These are phyloP conservation scores for Brachymystax lenok DNA, from an alignment of 2,797 vertebrate species.

Conservation along the genomic window DNA sequence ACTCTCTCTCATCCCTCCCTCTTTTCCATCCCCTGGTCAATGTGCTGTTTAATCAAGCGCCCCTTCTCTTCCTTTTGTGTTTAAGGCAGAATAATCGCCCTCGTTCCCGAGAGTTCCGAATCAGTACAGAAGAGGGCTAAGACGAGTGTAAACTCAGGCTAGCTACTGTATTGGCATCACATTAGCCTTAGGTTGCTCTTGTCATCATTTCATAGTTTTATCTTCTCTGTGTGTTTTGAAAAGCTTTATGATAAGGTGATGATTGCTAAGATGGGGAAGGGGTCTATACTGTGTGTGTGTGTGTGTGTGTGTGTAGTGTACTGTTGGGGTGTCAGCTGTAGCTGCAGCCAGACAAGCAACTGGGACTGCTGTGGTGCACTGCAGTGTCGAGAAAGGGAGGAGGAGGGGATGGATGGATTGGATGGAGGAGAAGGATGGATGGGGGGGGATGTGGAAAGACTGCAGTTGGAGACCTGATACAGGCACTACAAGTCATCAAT, in stretches of 20 bases:
- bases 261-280: not conserved
- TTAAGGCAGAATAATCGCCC: slow-evolving; percentile 29
- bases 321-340: slow-evolving; percentile 4
- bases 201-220: not conserved
- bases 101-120: not conserved
- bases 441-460: not conserved
- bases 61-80: not conserved
- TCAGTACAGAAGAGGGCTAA: too few relatives aligned
- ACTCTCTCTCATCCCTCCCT: slow-evolving; percentile 2
- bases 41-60: slow-evolving; percentile 26
- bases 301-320: not conserved
- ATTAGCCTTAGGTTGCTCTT: not conserved
- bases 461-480: slow-evolving; percentile 4
- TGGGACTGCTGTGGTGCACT: slow-evolving; percentile 25
- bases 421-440: not conserved
- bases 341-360: slow-evolving; percentile 10
- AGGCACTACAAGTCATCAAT: slow-evolving; percentile 31
- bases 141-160: not conserved
- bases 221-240: slow-evolving; percentile 10
- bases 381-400: slow-evolving; percentile 21
- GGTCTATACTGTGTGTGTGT: too few relatives aligned
- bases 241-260: slow-evolving; percentile 50
- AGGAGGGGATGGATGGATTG: slow-evolving; percentile 12
- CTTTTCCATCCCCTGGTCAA: not conserved
- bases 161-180: not conserved